A percentile compares a stretch with the other conserved stretches of the same genome.
phyloP scores from a whole-genome alignment of 2,888 invertebrate genomes.

The Barypeithes pellucidus region DNA sequence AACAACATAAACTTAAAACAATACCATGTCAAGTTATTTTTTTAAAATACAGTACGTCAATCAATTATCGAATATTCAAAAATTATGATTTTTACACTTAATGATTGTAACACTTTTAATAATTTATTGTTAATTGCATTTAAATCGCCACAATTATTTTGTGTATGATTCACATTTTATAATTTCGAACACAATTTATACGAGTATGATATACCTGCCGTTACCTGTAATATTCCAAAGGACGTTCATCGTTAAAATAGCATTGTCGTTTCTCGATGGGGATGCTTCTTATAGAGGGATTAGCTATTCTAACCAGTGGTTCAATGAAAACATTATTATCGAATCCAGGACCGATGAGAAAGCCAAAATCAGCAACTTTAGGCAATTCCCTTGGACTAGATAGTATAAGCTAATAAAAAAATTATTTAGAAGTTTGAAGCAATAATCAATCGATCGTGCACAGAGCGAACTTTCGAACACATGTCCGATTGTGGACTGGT shows the following conservation, averaged over 20 bases:
- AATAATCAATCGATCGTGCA: too few relatives aligned
- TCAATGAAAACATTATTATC: slow-evolving; percentile 81
- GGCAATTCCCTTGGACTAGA: slow-evolving; percentile 89
- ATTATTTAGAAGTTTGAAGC: not conserved
- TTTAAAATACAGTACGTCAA: too few relatives aligned
- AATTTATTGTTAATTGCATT: too few relatives aligned
- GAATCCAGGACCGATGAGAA: slow-evolving; percentile 80
- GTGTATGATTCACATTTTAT: not conserved
- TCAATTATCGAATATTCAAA: too few relatives aligned
- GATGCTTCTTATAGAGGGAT: slow-evolving; percentile 74
- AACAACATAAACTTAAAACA: too few relatives aligned
- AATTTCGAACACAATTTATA: not conserved
- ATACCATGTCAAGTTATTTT: too few relatives aligned
- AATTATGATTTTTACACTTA: too few relatives aligned
- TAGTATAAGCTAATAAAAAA: slow-evolving; percentile 76
- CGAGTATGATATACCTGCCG: not conserved
- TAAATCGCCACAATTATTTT: too few relatives aligned
- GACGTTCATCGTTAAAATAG: slow-evolving; percentile 82
- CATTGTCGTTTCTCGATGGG: slow-evolving; percentile 79
- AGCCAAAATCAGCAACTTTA: slow-evolving; percentile 84
- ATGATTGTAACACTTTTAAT: too few relatives aligned
- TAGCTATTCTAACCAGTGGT: slow-evolving; percentile 80
- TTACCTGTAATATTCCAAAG: slow-evolving; percentile 77
- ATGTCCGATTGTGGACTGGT: too few relatives aligned
- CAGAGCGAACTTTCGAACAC: too few relatives aligned